These are phyloP conservation scores for Parnassius mnemosyne DNA, from an alignment of 2,888 invertebrate genomes.

Conservation along the genomic window DNA sequence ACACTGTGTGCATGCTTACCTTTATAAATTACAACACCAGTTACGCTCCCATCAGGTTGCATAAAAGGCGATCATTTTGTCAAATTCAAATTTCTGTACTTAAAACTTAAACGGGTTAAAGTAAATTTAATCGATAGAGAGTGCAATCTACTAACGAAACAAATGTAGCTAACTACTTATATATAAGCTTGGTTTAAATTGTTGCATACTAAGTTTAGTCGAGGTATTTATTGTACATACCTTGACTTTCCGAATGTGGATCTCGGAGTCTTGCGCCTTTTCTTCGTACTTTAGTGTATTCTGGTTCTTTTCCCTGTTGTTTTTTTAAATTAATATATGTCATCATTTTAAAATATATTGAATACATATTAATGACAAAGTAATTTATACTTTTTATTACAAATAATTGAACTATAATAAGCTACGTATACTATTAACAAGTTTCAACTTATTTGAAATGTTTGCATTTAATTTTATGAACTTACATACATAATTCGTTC, in stretches of 20 bases:
- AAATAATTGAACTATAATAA: too few species aligned
- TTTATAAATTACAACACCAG: constrained; percentile 77
- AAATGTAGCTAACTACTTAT: constrained; percentile 71
- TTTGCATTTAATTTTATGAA: too few species aligned
- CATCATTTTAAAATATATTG: too few species aligned
- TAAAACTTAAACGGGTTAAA: constrained; percentile 70
- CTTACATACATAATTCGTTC: too few species aligned
- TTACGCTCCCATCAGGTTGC: constrained; percentile 79
- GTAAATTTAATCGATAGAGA: constrained; percentile 64
- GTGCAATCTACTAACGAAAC: constrained; percentile 76
- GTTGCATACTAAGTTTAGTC: constrained; percentile 26
- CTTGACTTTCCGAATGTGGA: constrained; percentile 92
- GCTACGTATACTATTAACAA: too few species aligned
- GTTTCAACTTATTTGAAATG: too few species aligned
- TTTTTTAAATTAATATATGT: too few species aligned
- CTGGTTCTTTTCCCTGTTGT: constrained; percentile 87
- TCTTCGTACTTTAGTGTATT: constrained; percentile 91
- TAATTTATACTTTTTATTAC: too few species aligned
- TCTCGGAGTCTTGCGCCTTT: constrained; percentile 89
- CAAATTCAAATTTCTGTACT: constrained; percentile 72
- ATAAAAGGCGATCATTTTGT: constrained; percentile 78
- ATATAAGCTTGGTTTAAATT: constrained; percentile 55
- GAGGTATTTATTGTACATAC: constrained; percentile 58
- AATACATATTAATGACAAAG: too few species aligned
- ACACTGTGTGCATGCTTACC: constrained; percentile 79